Evolutionary conservation across 2,113 vertebrate species (phyloP).

Genomic region (Eubucco bourcierii): DNA sequence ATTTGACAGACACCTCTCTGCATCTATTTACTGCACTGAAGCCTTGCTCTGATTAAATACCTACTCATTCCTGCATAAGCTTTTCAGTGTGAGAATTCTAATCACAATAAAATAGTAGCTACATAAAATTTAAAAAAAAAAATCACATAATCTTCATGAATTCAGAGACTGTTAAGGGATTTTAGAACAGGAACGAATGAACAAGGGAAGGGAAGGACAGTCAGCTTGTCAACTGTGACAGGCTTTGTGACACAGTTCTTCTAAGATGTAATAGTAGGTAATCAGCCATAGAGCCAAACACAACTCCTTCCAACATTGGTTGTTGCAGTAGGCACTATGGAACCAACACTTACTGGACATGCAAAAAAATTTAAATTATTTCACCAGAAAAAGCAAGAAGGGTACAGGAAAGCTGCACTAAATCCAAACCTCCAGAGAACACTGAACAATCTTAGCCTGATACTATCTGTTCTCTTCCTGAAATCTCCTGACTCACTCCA

Average conservation of each 20-base stretch:
- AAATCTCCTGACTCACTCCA: conserved; percentile 44
- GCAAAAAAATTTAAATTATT: neutral
- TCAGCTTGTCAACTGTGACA: neutral
- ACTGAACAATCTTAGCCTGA: neutral
- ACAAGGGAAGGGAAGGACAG: neutral
- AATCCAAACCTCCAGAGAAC: neutral
- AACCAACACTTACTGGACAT: neutral
- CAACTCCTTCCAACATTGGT: neutral
- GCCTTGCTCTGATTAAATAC: neutral
- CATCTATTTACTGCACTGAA: neutral
- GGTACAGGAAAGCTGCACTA: neutral
- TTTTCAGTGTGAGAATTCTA: neutral
- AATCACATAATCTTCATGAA: neutral
- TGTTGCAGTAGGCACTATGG: neutral
- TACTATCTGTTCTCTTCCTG: neutral
- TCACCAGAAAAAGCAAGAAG: neutral
- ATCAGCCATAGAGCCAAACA: neutral
- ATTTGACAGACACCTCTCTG: neutral
- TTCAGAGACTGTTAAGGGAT: neutral
- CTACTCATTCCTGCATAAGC: neutral
- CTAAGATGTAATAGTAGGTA: neutral
- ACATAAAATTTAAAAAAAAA: neutral
- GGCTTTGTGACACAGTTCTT: neutral
- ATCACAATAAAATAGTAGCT: neutral
- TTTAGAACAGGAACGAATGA: neutral